Conservation (phyloP, 92 coral and sea anemone genomes). For the Micromussa lordhowensis region DNA sequence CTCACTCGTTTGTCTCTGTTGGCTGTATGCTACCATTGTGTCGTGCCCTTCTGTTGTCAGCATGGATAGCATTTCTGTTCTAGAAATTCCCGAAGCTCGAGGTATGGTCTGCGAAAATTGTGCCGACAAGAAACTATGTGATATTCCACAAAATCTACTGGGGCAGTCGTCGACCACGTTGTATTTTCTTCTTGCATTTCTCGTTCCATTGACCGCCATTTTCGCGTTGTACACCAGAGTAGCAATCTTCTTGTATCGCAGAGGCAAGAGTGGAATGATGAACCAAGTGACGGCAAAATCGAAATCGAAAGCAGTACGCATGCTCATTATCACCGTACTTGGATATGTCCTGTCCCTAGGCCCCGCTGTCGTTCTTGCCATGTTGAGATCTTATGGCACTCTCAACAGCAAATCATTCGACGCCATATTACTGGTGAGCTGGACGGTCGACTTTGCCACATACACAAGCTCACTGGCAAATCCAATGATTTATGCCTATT, state of each 20-base stretch:
- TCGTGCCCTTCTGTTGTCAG: conserved; percentile 60
- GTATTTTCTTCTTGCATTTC: conserved; percentile 62
- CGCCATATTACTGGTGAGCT: conserved; percentile 23
- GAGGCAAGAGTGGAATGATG: conserved; percentile 43
- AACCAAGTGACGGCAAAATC: conserved; percentile 16
- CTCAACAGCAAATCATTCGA: conserved; percentile 26
- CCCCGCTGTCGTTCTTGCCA: conserved; percentile 37
- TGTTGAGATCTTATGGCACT: conserved; percentile 58
- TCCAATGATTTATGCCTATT: conserved; percentile 68
- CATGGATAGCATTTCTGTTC: conserved; percentile 25
- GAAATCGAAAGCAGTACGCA: neutral
- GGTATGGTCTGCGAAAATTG: conserved; percentile 19
- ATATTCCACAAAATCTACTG: conserved; percentile 41
- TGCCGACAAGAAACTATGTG: conserved; percentile 53
- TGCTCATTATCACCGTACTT: neutral
- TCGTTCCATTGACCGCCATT: conserved; percentile 49
- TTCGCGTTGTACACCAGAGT: conserved; percentile 45
- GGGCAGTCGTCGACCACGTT: conserved; percentile 66
- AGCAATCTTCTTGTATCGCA: conserved; percentile 29
- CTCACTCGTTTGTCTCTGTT: conserved; percentile 36
- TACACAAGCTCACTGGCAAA: conserved; percentile 67
- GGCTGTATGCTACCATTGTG: conserved; percentile 56
- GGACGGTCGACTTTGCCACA: conserved; percentile 21
- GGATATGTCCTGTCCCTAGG: conserved; percentile 57
- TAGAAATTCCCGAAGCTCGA: conserved; percentile 61